These are phyloP conservation scores for Limnephilus marmoratus DNA, from an alignment of 2,888 invertebrate species.

Conservation along the genomic window DNA sequence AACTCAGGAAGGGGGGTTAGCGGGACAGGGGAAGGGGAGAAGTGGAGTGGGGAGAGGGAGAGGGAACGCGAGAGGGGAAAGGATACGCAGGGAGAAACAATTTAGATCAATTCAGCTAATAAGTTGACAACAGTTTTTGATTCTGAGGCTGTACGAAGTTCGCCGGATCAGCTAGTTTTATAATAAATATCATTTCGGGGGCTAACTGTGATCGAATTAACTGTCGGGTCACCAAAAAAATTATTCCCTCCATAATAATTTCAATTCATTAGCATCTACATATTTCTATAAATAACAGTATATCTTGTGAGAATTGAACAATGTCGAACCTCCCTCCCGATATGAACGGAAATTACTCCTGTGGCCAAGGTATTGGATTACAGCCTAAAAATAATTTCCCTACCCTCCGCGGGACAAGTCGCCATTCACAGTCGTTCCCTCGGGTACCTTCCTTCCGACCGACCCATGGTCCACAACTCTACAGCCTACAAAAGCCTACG, in stretches of 20 bases:
- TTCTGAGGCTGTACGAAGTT: too few species aligned
- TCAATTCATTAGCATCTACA: background rate
- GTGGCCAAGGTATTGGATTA: conserved; percentile 24
- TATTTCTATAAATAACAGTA: background rate
- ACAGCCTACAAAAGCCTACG: background rate
- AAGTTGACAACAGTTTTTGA: too few species aligned
- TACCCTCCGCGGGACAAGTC: background rate
- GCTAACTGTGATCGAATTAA: too few species aligned
- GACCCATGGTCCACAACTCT: background rate
- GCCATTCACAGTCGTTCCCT: background rate
- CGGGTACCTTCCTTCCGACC: background rate
- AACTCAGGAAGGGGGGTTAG: too few species aligned
- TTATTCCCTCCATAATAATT: background rate
- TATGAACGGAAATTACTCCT: conserved; percentile 37
- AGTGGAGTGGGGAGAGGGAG: too few species aligned
- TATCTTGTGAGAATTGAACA: conserved; percentile 14
- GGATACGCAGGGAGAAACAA: too few species aligned
- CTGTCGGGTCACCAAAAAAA: background rate
- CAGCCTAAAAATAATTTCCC: conserved; percentile 36
- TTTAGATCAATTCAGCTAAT: too few species aligned
- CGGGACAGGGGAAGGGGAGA: too few species aligned
- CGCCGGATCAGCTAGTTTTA: too few species aligned
- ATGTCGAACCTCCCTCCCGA: conserved; percentile 7
- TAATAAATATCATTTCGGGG: too few species aligned
- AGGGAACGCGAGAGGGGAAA: too few species aligned